phyloP scores from a whole-genome alignment of 1,140 invertebrate species.

The Chironomus striatipennis region DNA sequence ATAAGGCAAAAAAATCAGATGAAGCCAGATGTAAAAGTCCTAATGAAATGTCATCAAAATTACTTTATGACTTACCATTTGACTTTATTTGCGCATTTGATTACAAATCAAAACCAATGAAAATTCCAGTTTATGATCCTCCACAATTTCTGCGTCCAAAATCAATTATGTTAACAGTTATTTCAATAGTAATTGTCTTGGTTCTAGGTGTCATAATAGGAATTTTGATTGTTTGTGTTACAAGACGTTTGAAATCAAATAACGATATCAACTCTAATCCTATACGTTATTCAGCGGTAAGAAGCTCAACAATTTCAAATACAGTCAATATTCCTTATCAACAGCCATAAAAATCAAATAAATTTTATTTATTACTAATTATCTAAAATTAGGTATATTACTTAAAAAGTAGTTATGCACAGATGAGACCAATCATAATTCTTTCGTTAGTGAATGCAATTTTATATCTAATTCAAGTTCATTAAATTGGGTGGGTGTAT shows the following conservation, averaged over 20 bases:
- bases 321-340: not conserved
- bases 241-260: slow-evolving; percentile 21
- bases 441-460: not conserved
- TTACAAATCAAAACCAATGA: slow-evolving; percentile 3
- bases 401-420: not conserved
- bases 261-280: slow-evolving; percentile 26
- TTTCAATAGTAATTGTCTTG: slow-evolving; percentile 35
- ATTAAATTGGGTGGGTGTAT: not conserved
- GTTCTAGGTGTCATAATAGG: slow-evolving; percentile 36
- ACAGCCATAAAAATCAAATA: not conserved
- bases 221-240: slow-evolving; percentile 31
- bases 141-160: slow-evolving; percentile 36
- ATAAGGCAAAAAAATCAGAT: not conserved
- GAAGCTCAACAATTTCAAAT: slow-evolving; percentile 37
- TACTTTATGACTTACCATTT: slow-evolving; percentile 33
- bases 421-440: not conserved
- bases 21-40: slow-evolving; percentile 35
- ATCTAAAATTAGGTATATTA: not conserved
- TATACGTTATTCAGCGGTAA: slow-evolving; percentile 37
- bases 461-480: not conserved
- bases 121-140: slow-evolving; percentile 29
- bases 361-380: not conserved
- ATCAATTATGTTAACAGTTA: slow-evolving; percentile 35
- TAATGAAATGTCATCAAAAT: slow-evolving; percentile 32
- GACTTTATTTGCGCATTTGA: slow-evolving; percentile 32